phyloP scores from a whole-genome alignment of 1,140 invertebrate species.

The Magallana ariakensis region DNA sequence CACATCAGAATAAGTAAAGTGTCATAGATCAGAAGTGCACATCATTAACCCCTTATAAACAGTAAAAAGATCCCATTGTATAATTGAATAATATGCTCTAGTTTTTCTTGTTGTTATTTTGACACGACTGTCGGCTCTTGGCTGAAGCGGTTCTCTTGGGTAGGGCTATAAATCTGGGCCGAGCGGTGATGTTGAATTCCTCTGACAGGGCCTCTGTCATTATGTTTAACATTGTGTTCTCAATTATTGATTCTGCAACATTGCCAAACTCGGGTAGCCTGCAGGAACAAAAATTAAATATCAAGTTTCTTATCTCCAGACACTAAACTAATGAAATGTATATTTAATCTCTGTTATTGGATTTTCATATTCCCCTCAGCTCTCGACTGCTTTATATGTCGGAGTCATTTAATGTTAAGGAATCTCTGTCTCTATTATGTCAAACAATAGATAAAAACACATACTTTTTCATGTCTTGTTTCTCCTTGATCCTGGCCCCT shows the following conservation, averaged over 20 bases:
- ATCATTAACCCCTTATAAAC: neutral
- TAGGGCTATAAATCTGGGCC: conserved; percentile 78
- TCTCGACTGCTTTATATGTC: neutral
- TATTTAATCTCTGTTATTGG: neutral
- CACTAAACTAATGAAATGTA: neutral
- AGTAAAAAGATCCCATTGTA: neutral
- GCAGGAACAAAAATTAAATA: conserved; percentile 53
- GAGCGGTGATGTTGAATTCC: conserved; percentile 78
- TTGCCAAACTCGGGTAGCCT: conserved; percentile 76
- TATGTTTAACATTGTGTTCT: conserved; percentile 78
- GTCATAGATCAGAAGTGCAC: conserved; percentile 1
- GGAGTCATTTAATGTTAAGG: neutral
- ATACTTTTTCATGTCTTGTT: conserved; percentile 68
- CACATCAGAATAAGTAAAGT: neutral
- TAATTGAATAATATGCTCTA: neutral
- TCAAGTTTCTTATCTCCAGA: neutral
- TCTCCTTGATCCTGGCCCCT: conserved; percentile 62
- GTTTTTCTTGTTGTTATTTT: conserved; percentile 29
- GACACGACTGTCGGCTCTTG: conserved; percentile 26
- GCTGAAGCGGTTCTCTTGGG: conserved; percentile 68
- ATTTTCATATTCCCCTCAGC: neutral
- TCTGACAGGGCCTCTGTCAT: conserved; percentile 75
- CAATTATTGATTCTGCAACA: conserved; percentile 74
- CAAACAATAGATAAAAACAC: conserved; percentile 7
- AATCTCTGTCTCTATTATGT: neutral